Evolutionary conservation across 1,140 invertebrate genomes (phyloP).

Genomic region (Phymastichus coffea): DNA sequence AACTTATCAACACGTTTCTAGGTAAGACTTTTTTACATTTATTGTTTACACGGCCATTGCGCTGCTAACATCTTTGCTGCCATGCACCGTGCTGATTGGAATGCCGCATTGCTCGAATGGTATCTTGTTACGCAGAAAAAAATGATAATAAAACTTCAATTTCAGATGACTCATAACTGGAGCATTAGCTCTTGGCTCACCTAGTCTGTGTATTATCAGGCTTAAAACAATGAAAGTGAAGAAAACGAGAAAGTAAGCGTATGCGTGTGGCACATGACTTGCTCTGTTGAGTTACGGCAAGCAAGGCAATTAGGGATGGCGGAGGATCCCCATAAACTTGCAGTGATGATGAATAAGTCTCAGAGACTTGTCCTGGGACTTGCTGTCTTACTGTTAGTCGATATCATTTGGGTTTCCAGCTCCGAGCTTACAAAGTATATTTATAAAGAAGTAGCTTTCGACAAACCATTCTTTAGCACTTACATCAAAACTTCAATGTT

Average conservation of each 20-base stretch:
- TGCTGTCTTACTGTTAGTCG: conserved; percentile 75
- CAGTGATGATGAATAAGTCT: conserved; percentile 64
- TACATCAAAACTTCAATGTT: conserved; percentile 90
- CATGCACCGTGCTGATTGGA: no score
- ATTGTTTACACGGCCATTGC: background rate
- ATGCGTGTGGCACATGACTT: no score
- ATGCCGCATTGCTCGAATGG: background rate
- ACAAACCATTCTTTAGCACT: conserved; percentile 88
- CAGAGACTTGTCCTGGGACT: conserved; percentile 77
- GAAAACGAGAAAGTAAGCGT: conserved; percentile 16
- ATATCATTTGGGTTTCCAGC: conserved; percentile 85
- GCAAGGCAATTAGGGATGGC: conserved; percentile 50
- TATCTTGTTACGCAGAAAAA: background rate
- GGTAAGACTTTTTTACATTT: conserved; percentile 3
- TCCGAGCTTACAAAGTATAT: conserved; percentile 79
- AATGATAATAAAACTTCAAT: background rate
- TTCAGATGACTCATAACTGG: conserved; percentile 9
- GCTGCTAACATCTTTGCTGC: no score
- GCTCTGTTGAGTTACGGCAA: conserved; percentile 51
- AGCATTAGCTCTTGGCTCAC: background rate
- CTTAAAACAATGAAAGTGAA: conserved; percentile 8
- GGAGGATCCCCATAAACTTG: conserved; percentile 53
- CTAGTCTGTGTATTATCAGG: conserved; percentile 5
- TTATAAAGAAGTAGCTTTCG: conserved; percentile 41
- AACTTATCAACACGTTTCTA: conserved; percentile 12